Conservation (phyloP, 2,797 vertebrate species). For the Simalia tracyae region DNA sequence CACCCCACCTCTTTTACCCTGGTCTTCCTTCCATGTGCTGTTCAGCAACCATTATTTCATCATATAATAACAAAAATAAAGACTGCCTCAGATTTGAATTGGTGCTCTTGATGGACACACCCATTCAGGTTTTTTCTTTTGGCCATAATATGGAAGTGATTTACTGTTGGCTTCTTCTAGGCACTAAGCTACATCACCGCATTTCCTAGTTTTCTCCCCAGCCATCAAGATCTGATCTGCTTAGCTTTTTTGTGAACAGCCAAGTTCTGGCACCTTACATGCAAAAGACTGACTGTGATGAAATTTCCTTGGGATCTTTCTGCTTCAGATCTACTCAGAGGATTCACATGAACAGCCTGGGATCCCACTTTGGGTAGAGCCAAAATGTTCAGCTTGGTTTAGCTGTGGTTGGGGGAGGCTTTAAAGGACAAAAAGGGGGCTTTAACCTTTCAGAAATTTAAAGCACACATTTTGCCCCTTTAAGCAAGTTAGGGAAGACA, state of each 20-base stretch:
- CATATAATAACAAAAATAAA: background rate
- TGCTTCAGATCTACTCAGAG: too few relatives aligned
- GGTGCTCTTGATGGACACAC: background rate
- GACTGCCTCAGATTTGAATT: background rate
- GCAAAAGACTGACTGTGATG: background rate
- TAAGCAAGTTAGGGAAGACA: too few relatives aligned
- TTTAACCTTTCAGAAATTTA: background rate
- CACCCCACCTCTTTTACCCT: background rate
- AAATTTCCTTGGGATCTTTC: background rate
- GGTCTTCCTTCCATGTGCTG: background rate
- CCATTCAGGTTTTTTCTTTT: background rate
- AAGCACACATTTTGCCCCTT: too few relatives aligned
- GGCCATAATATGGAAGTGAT: background rate
- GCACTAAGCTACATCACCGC: background rate
- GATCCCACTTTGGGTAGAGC: background rate
- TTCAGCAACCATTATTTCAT: background rate
- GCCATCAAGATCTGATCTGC: background rate
- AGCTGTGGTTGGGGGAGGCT: background rate
- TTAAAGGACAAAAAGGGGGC: background rate
- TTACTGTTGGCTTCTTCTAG: background rate
- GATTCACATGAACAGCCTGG: background rate
- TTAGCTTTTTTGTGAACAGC: background rate
- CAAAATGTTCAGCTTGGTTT: background rate
- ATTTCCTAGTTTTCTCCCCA: background rate
- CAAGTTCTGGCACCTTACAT: background rate